Evolutionary conservation across 23 tunicate species (phyloP).

Genomic region (Trididemnum clinides): DNA sequence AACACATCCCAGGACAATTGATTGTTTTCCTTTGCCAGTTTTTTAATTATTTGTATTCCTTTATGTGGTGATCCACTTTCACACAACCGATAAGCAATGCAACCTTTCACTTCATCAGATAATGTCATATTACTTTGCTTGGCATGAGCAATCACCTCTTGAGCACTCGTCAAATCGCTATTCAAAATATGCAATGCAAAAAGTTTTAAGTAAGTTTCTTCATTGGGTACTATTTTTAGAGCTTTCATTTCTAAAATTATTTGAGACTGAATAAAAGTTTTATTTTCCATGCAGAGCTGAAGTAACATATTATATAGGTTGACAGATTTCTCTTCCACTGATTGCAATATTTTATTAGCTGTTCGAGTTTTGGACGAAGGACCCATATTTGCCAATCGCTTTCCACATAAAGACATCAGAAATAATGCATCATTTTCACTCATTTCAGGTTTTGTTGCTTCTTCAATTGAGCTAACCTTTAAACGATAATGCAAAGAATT

Average conservation of each 20-base stretch:
- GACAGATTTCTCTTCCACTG: neutral
- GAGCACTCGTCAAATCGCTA: constrained; percentile 15
- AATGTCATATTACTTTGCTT: neutral
- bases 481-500: too few species aligned
- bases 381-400: neutral
- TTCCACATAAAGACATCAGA: constrained; percentile 10
- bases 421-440: constrained; percentile 6
- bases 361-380: neutral
- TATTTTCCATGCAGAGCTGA: constrained; percentile 1
- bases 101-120: neutral
- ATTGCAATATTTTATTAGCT: constrained; percentile 10
- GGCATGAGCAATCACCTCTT: neutral
- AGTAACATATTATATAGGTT: constrained; percentile 1
- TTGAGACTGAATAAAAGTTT: neutral
- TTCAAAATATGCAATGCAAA: neutral
- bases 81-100: constrained; percentile 5
- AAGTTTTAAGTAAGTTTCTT: neutral
- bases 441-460: neutral
- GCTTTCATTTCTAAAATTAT: neutral
- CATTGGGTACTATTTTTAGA: neutral
- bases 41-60: neutral
- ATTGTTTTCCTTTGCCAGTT: neutral
- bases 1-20: neutral
- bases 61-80: neutral
- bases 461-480: too few species aligned